Conservation (phyloP, 2,888 invertebrate species). For the Stictocephala bisonia region DNA sequence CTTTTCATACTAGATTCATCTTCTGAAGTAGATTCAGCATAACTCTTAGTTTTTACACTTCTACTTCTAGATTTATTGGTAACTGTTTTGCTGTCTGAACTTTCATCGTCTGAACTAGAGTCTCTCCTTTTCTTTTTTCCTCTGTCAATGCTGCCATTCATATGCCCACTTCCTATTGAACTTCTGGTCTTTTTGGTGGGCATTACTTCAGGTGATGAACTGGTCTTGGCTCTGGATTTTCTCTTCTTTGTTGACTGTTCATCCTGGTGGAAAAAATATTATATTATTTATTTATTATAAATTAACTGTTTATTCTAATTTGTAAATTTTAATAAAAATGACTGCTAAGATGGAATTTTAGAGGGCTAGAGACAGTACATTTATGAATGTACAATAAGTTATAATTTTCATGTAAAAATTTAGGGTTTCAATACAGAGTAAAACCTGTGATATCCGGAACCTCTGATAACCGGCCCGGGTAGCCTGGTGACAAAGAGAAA, state of each 20-base stretch:
- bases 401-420: no score
- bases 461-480: no score
- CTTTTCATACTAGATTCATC: slow-evolving; percentile 6
- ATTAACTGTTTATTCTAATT: no score
- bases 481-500: no score
- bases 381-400: no score
- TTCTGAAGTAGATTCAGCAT: slow-evolving; percentile 16
- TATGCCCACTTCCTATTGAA: no score
- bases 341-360: no score
- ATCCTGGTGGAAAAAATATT: neutral
- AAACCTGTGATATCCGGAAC: no score
- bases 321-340: no score
- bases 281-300: no score
- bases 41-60: neutral
- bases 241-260: slow-evolving; percentile 15
- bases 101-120: slow-evolving; percentile 10
- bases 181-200: slow-evolving; percentile 1
- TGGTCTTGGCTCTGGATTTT: neutral
- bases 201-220: slow-evolving; percentile 25
- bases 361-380: no score
- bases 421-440: no score
- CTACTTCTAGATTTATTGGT: neutral
- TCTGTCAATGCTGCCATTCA: slow-evolving; percentile 11
- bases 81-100: neutral
- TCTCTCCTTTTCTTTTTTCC: slow-evolving; percentile 30